These are phyloP conservation scores for Rhincodon typus DNA, from an alignment of 2,797 vertebrate species.

Conservation along the genomic window DNA sequence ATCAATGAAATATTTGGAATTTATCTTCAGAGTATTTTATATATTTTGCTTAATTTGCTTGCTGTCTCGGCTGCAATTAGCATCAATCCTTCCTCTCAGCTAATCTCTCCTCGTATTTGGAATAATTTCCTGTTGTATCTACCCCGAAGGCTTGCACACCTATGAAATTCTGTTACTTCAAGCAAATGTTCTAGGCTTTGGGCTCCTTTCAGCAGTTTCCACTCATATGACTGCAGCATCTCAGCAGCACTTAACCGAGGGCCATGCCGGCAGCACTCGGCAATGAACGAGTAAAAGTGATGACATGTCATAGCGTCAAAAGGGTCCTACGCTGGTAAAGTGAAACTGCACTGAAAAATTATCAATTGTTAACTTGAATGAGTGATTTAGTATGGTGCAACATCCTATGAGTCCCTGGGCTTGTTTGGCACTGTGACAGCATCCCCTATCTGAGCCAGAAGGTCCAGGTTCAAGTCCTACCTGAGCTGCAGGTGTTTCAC, in stretches of 20 bases:
- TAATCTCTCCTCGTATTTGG: not conserved
- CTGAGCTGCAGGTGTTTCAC: too few relatives aligned
- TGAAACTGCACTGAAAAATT: not conserved
- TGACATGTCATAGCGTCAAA: not conserved
- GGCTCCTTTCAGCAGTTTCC: not conserved
- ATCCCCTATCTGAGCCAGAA: too few relatives aligned
- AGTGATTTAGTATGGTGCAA: not conserved
- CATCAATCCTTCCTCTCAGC: not conserved
- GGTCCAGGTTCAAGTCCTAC: too few relatives aligned
- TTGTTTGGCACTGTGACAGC: too few relatives aligned
- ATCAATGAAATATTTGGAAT: not conserved
- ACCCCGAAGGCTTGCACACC: not conserved
- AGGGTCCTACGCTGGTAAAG: not conserved
- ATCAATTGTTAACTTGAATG: not conserved
- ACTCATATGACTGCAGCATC: too few relatives aligned
- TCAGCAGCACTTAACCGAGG: not conserved
- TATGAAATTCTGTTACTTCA: not conserved
- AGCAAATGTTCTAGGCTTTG: not conserved
- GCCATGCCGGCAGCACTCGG: not conserved
- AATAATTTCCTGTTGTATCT: not conserved
- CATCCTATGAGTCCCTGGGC: not conserved
- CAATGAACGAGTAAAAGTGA: too few relatives aligned
- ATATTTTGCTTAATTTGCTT: not conserved
- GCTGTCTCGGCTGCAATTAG: not conserved
- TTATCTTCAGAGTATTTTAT: not conserved